Evolutionary conservation across 2,113 vertebrate genomes (phyloP).

Genomic region (Furnarius figulus): DNA sequence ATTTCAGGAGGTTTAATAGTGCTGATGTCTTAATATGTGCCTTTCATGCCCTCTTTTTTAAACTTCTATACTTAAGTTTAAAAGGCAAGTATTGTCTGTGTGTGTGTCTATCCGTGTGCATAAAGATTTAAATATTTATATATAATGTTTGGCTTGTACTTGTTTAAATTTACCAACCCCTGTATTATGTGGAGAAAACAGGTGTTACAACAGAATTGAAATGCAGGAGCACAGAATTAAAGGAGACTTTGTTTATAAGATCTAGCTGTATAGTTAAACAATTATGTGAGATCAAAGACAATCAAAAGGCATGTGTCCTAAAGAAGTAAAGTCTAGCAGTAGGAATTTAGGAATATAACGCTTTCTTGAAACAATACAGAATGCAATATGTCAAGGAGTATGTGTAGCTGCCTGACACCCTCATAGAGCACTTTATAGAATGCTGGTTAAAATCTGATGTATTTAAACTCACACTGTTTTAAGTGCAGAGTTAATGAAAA

Average conservation of each 20-base stretch:
- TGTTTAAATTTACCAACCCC: constrained; percentile 49
- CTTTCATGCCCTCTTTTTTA: not conserved
- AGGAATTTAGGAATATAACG: not conserved
- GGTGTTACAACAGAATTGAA: not conserved
- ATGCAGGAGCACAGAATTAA: not conserved
- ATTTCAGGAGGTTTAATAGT: not conserved
- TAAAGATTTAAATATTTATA: not conserved
- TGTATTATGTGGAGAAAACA: not conserved
- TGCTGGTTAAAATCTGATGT: constrained; percentile 4
- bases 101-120: not conserved
- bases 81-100: not conserved
- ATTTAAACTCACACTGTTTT: not conserved
- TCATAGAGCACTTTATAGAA: not conserved
- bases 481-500: not conserved
- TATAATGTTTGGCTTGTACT: not conserved
- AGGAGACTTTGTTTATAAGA: not conserved
- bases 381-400: not conserved
- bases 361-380: not conserved
- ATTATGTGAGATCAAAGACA: not conserved
- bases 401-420: not conserved
- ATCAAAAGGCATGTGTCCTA: not conserved
- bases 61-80: not conserved
- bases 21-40: not conserved
- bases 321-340: not conserved
- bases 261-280: not conserved